Evolutionary conservation across 2,113 vertebrate genomes (phyloP), one percentile per base, ranked within the genome.

Genomic region (Platysteira castanea): DNA sequence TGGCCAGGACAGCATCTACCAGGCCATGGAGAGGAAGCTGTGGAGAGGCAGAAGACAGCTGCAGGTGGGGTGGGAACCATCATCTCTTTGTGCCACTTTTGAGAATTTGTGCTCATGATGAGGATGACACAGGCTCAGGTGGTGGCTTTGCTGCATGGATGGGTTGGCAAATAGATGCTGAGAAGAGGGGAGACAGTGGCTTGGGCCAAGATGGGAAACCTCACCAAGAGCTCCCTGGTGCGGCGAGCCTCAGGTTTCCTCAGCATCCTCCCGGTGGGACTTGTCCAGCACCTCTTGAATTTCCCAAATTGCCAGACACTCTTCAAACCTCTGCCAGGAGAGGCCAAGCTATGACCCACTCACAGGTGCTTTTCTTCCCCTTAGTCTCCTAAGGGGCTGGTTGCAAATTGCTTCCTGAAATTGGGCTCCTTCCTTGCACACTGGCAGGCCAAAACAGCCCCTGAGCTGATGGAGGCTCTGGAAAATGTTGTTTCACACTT

Each of bases 341-440:
- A 67, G 10, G 19, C 65, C 52, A 64, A 91, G 30, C 27, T 59
- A 47, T 28, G 56, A 89, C 39, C 52, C 7, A 39, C 21, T 78
- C 44, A 87, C 52, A 87, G 52, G 41, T 91, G 42, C 9, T 56
- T 87, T 78, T 63, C 85, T 31, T 4, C 22, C 11, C 5, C 1
- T 11, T 33, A 31, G 46, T 9, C 39, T 93, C 77, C 44, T 77
- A 78, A 74, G 64, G 42, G 56, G 27, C 73, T 69, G 53, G 28
- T 63, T 92, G 47, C 50, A 92, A 86, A 95, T 70, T 84, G 68
- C 59, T 89, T 93, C 80, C 80, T 95, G 91, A 90, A 93, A 44
- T 54, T 15, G 39, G 47, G 35, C 59, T 93, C 79, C 54, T 88
- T 90, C 42, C 31, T 56, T 69, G 63, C 67, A 80, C 33, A 10